phyloP scores from a whole-genome alignment of 2,888 invertebrate species.

The Timandra comae region DNA sequence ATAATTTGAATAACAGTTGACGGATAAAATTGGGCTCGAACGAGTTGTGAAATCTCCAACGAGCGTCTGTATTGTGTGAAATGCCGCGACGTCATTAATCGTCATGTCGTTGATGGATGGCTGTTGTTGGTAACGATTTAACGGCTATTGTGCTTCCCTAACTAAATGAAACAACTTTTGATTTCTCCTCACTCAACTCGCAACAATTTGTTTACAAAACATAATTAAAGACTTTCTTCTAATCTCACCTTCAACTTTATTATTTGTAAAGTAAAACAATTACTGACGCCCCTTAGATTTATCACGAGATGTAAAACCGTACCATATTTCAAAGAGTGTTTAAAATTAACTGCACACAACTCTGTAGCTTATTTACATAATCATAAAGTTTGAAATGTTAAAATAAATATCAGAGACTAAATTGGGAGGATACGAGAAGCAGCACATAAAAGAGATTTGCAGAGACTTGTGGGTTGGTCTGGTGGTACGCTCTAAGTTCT shows the following conservation, averaged over 20 bases:
- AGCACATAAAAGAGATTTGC: constrained; percentile 27
- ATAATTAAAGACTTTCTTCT: background rate
- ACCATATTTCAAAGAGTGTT: no score
- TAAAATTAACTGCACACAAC: no score
- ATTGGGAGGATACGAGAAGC: constrained; percentile 19
- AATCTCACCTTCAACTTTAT: no score
- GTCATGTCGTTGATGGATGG: constrained; percentile 33
- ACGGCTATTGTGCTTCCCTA: constrained; percentile 23
- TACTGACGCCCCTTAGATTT: no score
- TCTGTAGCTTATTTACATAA: no score
- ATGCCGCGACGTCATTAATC: constrained; percentile 30
- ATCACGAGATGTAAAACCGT: no score
- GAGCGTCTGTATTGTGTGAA: constrained; percentile 21
- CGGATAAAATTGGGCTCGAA: constrained; percentile 18
- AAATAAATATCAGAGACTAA: constrained; percentile 9
- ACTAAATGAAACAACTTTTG: constrained; percentile 25
- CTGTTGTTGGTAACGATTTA: constrained; percentile 30
- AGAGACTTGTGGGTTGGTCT: constrained; percentile 21
- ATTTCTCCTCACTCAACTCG: constrained; percentile 10
- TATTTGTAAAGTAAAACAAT: no score
- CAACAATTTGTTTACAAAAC: constrained; percentile 7
- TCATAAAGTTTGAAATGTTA: background rate
- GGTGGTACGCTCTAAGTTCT: constrained; percentile 21
- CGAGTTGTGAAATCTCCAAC: constrained; percentile 11
- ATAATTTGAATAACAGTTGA: constrained; percentile 20